Percentiles rank a stretch among this genome's conserved stretches.
These are phyloP conservation scores for Diploptera punctata DNA, from an alignment of 2,888 invertebrate genomes.

Conservation along the genomic window DNA sequence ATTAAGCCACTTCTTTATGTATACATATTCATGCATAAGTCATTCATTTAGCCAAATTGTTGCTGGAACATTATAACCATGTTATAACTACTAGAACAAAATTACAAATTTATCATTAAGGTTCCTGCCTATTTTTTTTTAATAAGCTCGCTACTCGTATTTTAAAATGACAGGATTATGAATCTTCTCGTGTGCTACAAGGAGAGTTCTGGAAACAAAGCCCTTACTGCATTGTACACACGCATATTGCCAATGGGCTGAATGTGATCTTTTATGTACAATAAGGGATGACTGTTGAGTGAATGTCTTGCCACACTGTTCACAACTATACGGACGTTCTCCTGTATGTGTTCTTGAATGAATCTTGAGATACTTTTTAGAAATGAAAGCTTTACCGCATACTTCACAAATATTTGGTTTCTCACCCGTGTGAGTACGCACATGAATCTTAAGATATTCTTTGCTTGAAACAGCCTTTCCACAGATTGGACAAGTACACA, in stretches of 20 bases:
- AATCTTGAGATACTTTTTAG: slow-evolving; percentile 46
- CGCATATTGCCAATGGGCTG: not conserved
- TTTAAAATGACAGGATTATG: slow-evolving; percentile 48
- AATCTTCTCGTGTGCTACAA: slow-evolving; percentile 53
- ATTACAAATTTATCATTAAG: too few species aligned
- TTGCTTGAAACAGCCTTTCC: slow-evolving; percentile 65
- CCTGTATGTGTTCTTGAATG: slow-evolving; percentile 52
- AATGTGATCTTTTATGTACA: slow-evolving; percentile 46
- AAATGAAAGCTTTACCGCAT: slow-evolving; percentile 55
- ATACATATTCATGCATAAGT: too few species aligned
- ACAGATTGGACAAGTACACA: slow-evolving; percentile 66
- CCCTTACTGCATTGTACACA: slow-evolving; percentile 21
- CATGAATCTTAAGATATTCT: slow-evolving; percentile 67
- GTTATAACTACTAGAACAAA: too few species aligned
- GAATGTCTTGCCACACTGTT: slow-evolving; percentile 49
- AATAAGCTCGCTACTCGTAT: too few species aligned
- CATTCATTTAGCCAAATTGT: too few species aligned
- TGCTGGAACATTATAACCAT: too few species aligned
- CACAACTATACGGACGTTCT: slow-evolving; percentile 48
- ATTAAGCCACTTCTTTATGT: too few species aligned
- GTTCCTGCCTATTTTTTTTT: too few species aligned
- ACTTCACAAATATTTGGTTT: slow-evolving; percentile 66
- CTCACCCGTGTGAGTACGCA: slow-evolving; percentile 67
- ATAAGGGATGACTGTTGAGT: slow-evolving; percentile 52
- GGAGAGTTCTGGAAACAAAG: slow-evolving; percentile 38